Conservation (phyloP, 2,888 invertebrate genomes). For the Ptychoptera contaminata region DNA sequence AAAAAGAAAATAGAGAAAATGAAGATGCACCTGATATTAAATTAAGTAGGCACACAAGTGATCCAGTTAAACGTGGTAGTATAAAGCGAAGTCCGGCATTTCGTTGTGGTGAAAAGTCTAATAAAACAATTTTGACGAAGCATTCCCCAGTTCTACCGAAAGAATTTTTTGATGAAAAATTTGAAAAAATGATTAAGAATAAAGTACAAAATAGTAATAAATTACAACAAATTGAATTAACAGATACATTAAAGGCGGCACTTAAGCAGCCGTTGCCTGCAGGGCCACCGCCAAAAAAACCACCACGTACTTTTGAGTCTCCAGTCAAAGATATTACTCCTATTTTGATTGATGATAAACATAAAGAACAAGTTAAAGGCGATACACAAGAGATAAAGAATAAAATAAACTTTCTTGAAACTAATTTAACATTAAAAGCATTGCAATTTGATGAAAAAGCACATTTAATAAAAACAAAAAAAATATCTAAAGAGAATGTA, state of each 20-base stretch:
- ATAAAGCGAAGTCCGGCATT: constrained; percentile 43
- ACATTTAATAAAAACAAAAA: background rate
- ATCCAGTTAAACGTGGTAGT: constrained; percentile 28
- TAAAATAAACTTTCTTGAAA: constrained; percentile 14
- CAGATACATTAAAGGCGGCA: constrained; percentile 47
- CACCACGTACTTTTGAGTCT: constrained; percentile 45
- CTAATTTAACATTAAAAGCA: constrained; percentile 16
- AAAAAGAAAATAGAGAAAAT: constrained; percentile 4
- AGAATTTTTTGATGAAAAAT: constrained; percentile 10
- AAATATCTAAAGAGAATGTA: background rate
- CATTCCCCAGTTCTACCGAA: constrained; percentile 7
- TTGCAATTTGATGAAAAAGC: background rate
- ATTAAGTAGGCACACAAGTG: constrained; percentile 20
- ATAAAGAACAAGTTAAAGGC: constrained; percentile 20
- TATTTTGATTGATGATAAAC: background rate
- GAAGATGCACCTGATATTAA: constrained; percentile 8
- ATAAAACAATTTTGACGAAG: constrained; percentile 9
- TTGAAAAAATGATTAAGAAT: constrained; percentile 16
- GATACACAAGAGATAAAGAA: constrained; percentile 16
- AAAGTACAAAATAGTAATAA: constrained; percentile 19
- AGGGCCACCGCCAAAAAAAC: constrained; percentile 61
- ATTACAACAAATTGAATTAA: constrained; percentile 17
- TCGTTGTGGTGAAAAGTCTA: constrained; percentile 29
- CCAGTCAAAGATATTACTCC: constrained; percentile 8
- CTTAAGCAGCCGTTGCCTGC: constrained; percentile 48